A percentile compares a stretch with the other conserved stretches of the same genome.
These are phyloP conservation scores for Lutraria rhynchaena DNA, from an alignment of 1,140 invertebrate genomes.

Conservation along the genomic window DNA sequence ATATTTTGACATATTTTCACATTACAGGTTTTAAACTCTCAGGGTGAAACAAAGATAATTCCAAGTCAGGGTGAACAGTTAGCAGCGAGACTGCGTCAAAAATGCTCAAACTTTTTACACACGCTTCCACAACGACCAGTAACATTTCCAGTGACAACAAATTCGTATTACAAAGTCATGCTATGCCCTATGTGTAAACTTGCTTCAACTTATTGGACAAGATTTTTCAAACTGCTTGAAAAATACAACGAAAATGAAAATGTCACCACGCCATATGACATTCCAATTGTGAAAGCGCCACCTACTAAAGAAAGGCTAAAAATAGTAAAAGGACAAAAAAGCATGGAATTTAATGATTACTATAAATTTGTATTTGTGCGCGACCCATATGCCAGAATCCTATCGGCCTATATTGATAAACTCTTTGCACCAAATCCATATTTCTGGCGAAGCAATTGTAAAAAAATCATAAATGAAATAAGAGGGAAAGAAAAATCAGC, in stretches of 20 bases:
- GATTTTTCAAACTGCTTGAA: slow-evolving; percentile 43
- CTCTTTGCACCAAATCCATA: slow-evolving; percentile 60
- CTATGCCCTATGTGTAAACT: slow-evolving; percentile 59
- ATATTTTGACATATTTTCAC: not conserved
- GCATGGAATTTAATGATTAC: not conserved
- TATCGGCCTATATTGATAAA: slow-evolving; percentile 67
- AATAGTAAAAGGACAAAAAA: not conserved
- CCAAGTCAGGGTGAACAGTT: not conserved
- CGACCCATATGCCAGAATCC: slow-evolving; percentile 57
- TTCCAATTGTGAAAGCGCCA: slow-evolving; percentile 26
- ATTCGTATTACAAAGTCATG: slow-evolving; percentile 33
- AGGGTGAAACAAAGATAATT: not conserved
- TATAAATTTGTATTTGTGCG: slow-evolving; percentile 62
- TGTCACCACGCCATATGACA: slow-evolving; percentile 33
- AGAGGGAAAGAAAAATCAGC: slow-evolving; percentile 1
- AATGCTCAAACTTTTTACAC: slow-evolving; percentile 8
- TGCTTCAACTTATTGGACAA: slow-evolving; percentile 56
- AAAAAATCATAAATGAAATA: not conserved
- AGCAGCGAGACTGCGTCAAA: not conserved
- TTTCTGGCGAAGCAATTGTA: slow-evolving; percentile 49
- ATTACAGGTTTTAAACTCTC: not conserved
- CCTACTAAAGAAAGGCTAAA: slow-evolving; percentile 29
- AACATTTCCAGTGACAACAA: slow-evolving; percentile 45
- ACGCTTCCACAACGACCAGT: not conserved
- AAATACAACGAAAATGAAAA: not conserved